A percentile compares a stretch with the other conserved stretches of the same genome.
Evolutionary conservation across 2,888 invertebrate genomes (phyloP).

Genomic region (Priapulus caudatus): DNA sequence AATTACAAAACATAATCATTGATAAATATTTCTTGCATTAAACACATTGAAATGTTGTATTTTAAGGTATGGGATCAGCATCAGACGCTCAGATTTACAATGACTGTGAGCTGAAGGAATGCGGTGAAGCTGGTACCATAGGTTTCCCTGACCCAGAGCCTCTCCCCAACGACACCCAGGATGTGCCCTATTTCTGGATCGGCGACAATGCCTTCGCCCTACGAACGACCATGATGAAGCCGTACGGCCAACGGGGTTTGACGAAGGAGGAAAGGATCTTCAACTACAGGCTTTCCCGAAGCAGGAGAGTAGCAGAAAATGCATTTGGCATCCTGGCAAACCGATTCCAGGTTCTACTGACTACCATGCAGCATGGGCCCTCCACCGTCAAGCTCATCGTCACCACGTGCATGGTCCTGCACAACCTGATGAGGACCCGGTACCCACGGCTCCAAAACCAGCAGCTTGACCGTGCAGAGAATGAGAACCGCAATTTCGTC

Average conservation of each 20-base stretch:
- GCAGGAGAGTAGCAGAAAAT: conserved; percentile 21
- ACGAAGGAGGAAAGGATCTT: conserved; percentile 19
- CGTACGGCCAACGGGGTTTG: conserved; percentile 17
- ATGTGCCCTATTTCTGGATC: conserved; percentile 20
- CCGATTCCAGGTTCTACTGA: conserved; percentile 15
- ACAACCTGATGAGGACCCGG: too few species aligned
- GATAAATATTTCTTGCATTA: too few species aligned
- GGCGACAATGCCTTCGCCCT: conserved; percentile 25
- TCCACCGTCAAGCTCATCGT: conserved; percentile 15
- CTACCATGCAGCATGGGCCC: conserved; percentile 14
- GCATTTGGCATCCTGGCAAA: conserved; percentile 24
- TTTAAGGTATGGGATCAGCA: too few species aligned
- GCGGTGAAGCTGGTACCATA: conserved; percentile 16
- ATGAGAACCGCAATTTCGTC: too few species aligned
- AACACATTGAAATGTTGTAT: too few species aligned
- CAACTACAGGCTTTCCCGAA: conserved; percentile 24
- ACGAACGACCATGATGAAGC: conserved; percentile 22
- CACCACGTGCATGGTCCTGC: conserved; percentile 11
- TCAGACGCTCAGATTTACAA: too few species aligned
- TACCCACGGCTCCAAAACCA: too few species aligned
- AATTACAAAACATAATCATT: too few species aligned
- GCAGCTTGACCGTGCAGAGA: too few species aligned
- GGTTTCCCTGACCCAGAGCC: conserved; percentile 16
- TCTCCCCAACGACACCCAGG: too few species aligned
- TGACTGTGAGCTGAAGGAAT: too few species aligned